Evolutionary conservation across 2,113 vertebrate genomes (phyloP).

Genomic region (Rhinolophus ferrumequinum): DNA sequence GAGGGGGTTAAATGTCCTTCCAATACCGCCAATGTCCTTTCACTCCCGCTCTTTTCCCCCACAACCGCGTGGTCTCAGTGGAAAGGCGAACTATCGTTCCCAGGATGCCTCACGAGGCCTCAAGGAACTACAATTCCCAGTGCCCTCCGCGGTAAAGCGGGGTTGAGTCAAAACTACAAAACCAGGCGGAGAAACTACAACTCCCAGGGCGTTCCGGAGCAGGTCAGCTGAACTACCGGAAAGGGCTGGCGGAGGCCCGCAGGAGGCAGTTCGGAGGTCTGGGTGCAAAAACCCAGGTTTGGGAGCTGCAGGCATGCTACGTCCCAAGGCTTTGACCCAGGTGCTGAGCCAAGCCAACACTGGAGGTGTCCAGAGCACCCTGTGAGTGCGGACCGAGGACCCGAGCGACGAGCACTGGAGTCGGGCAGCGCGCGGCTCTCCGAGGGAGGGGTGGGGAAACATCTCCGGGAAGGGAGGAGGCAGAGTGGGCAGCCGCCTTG

Average conservation of each 20-base stretch:
- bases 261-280: neutral
- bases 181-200: neutral
- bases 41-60: neutral
- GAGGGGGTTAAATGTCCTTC: neutral
- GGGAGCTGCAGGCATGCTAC: constrained; percentile 87
- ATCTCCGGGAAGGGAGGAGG: neutral
- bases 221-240: neutral
- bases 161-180: neutral
- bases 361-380: constrained; percentile 96
- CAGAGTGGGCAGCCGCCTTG: neutral
- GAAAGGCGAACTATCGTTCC: constrained; percentile 10
- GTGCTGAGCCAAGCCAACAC: constrained; percentile 98
- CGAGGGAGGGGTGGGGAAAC: neutral
- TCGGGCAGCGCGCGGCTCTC: neutral
- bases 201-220: neutral
- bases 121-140: constrained; percentile 63
- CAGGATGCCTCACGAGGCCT: neutral
- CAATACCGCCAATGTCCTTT: neutral
- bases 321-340: constrained; percentile 97
- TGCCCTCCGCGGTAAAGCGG: neutral
- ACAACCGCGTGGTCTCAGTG: neutral
- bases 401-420: neutral
- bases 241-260: neutral
- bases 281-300: neutral
- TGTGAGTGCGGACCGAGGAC: constrained; percentile 90